phyloP scores from a whole-genome alignment of 1,140 invertebrate species.

The Diplogasteroides magnus region DNA sequence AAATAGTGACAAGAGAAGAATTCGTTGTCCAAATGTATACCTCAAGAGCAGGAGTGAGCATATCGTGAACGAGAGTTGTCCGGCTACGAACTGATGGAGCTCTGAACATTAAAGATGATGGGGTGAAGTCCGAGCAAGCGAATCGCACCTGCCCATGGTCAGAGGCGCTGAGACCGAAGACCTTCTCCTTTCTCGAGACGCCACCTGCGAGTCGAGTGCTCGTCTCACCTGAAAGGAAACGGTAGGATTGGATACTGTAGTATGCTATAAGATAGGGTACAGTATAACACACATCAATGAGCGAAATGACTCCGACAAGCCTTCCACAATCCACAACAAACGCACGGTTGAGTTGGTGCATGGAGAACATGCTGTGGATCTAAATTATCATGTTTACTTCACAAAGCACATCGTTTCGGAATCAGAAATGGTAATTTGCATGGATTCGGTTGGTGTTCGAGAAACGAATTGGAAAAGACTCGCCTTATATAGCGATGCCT shows the following conservation, averaged over 20 bases:
- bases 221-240: slow-evolving; percentile 32
- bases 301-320: slow-evolving; percentile 86
- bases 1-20: no score
- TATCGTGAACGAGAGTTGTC: background rate
- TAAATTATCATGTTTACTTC: slow-evolving; percentile 33
- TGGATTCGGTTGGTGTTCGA: no score
- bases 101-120: background rate
- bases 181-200: no score
- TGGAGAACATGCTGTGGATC: slow-evolving; percentile 93
- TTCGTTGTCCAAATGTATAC: no score
- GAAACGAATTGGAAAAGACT: background rate
- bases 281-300: slow-evolving; percentile 73
- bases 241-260: background rate
- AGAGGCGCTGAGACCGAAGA: background rate
- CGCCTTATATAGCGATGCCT: slow-evolving; percentile 84
- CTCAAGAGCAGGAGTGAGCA: background rate
- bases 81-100: background rate
- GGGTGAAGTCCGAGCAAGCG: background rate
- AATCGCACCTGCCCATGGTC: background rate
- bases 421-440: no score
- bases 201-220: no score
- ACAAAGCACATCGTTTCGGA: no score
- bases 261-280: background rate
- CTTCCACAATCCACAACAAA: slow-evolving; percentile 94
- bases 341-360: slow-evolving; percentile 89